These are phyloP conservation scores for Tapera naevia DNA, from an alignment of 2,797 vertebrate genomes.

Conservation along the genomic window DNA sequence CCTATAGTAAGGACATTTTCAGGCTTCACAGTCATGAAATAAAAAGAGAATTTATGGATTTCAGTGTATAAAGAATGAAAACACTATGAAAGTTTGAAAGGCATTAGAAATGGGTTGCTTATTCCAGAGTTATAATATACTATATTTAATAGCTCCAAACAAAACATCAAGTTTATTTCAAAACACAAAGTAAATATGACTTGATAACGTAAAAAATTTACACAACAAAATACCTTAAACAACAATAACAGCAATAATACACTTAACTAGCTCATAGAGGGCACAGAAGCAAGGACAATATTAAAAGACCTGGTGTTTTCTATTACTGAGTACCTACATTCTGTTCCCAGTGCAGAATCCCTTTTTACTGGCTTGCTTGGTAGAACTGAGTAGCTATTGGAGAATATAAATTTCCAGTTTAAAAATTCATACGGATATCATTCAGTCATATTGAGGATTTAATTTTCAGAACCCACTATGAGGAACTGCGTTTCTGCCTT, in stretches of 20 bases:
- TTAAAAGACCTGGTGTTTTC: neutral
- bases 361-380: neutral
- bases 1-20: neutral
- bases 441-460: neutral
- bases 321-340: neutral
- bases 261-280: neutral
- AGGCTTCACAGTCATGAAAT: neutral
- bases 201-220: neutral
- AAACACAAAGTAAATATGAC: neutral
- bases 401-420: neutral
- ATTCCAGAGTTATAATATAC: neutral
- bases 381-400: neutral
- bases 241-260: neutral
- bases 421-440: neutral
- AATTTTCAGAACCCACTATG: neutral
- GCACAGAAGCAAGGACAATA: neutral
- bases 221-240: too few relatives aligned
- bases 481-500: neutral
- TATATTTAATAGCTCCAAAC: neutral
- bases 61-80: neutral
- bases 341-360: neutral
- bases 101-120: neutral
- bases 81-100: neutral
- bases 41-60: neutral
- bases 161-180: neutral